Evolutionary conservation across 2,113 vertebrate species (phyloP), one percentile per base, ranked within the genome.

Genomic region (Phyllostomus discolor): DNA sequence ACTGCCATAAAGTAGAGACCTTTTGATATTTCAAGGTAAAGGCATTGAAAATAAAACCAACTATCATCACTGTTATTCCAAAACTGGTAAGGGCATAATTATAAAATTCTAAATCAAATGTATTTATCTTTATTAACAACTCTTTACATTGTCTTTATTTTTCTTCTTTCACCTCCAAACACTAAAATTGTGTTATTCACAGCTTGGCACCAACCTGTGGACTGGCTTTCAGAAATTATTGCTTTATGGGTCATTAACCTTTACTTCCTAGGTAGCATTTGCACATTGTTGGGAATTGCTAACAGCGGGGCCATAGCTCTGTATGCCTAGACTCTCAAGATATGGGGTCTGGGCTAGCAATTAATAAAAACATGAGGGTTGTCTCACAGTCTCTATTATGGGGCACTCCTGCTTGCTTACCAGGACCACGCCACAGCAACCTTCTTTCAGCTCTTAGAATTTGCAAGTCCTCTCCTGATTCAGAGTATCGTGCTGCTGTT

Each of bases 181-280:
- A 70, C 70, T 52, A n/a, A 88, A 50, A 91, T 81, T 87, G 83
- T 24, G 50, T 38, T 85, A 95, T 90, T 97, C n/a, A 62, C 10
- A 66, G 64, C 10, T 3, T 76, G 75, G 19, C n/a, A 52, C 7
- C 15, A 75, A 69, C 35, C 19, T 38, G 12, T 31, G 17, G 82
- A 82, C 52, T 16, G 67, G 24, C 24, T 64, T 66, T 95, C 66
- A 86, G n/a, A 72, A 91, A 70, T 73, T 19, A 91, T 59, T 83
- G 83, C 69, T 89, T 86, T 57, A n/a, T 38, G 54, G 28, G 17
- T 95, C 67, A 82, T 90, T 94, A 83, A 52, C 19, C 28, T 79
- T 88, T 85, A 54, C 20, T 93, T 90, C 9, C 22, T 43, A 69
- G 57, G 15, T 43, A 48, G 59, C 52, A 57, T 93, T 93, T 85